phyloP scores from a whole-genome alignment of 2,888 invertebrate species.

The Agrotis ipsilon region DNA sequence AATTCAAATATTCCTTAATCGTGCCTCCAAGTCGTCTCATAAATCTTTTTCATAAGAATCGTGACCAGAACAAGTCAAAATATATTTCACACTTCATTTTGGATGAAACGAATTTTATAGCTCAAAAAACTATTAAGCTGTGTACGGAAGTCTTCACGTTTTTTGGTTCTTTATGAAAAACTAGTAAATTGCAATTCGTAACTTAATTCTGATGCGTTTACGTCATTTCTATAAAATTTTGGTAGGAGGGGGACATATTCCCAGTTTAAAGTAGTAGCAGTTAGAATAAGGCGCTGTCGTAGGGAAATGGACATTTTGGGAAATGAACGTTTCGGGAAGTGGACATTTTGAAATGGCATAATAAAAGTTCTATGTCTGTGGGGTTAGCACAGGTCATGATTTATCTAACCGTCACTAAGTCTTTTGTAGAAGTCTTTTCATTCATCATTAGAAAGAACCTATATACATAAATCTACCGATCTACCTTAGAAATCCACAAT shows the following conservation, averaged over 20 bases:
- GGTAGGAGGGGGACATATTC: not conserved
- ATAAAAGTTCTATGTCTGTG: no score
- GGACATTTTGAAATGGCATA: no score
- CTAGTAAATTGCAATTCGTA: constrained; percentile 23
- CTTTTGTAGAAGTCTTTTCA: no score
- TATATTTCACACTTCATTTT: constrained; percentile 51
- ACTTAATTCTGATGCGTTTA: constrained; percentile 32
- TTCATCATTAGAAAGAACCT: no score
- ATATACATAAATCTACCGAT: no score
- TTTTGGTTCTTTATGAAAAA: constrained; percentile 14
- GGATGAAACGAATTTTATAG: constrained; percentile 38
- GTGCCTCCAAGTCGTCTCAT: constrained; percentile 27
- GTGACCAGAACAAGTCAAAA: constrained; percentile 49
- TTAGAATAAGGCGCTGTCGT: no score
- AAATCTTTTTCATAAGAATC: constrained; percentile 53
- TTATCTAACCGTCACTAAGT: no score
- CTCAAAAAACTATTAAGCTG: constrained; percentile 35
- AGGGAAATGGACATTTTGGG: no score
- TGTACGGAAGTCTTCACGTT: constrained; percentile 34
- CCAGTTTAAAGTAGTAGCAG: no score
- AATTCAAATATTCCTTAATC: constrained; percentile 40
- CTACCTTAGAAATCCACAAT: no score
- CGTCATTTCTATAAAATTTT: constrained; percentile 14
- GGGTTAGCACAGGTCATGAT: no score
- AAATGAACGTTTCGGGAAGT: no score